phyloP scores from a whole-genome alignment of 2,888 invertebrate genomes.

The Allophyes oxyacanthae region DNA sequence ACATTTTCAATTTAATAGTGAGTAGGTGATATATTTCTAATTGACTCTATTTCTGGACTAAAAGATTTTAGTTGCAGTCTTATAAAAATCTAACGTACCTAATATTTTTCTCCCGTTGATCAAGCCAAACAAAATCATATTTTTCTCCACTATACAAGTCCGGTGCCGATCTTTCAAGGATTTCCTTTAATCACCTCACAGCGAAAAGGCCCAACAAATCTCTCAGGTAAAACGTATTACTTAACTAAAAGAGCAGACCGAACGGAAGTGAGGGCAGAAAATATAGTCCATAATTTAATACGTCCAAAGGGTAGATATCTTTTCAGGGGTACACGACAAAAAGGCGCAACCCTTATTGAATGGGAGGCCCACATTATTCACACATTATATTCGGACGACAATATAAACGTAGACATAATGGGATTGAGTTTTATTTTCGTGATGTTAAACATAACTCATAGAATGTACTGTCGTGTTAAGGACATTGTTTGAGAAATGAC shows the following conservation, averaged over 20 bases:
- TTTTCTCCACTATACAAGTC: slow-evolving; percentile 28
- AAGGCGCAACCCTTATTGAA: slow-evolving; percentile 80
- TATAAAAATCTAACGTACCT: neutral
- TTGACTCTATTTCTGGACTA: no score
- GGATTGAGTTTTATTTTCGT: slow-evolving; percentile 59
- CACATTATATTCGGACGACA: slow-evolving; percentile 77
- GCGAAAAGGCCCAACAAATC: slow-evolving; percentile 67
- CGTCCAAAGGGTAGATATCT: slow-evolving; percentile 80
- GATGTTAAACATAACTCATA: slow-evolving; percentile 43
- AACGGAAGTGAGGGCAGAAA: slow-evolving; percentile 73
- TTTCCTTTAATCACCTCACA: slow-evolving; percentile 71
- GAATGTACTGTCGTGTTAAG: slow-evolving; percentile 26
- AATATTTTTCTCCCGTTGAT: slow-evolving; percentile 11
- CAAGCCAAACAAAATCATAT: slow-evolving; percentile 30
- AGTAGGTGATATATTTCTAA: no score
- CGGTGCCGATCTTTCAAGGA: slow-evolving; percentile 53
- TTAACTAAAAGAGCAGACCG: slow-evolving; percentile 62
- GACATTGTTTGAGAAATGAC: slow-evolving; percentile 29
- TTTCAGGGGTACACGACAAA: slow-evolving; percentile 76
- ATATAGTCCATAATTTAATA: slow-evolving; percentile 84
- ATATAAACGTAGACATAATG: slow-evolving; percentile 65
- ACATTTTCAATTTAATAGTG: no score
- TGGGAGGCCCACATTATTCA: slow-evolving; percentile 75
- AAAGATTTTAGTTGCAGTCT: no score
- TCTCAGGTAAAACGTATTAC: slow-evolving; percentile 71